Evolutionary conservation across 2,888 invertebrate species (phyloP).

Genomic region (Petrolisthes manimaculis): DNA sequence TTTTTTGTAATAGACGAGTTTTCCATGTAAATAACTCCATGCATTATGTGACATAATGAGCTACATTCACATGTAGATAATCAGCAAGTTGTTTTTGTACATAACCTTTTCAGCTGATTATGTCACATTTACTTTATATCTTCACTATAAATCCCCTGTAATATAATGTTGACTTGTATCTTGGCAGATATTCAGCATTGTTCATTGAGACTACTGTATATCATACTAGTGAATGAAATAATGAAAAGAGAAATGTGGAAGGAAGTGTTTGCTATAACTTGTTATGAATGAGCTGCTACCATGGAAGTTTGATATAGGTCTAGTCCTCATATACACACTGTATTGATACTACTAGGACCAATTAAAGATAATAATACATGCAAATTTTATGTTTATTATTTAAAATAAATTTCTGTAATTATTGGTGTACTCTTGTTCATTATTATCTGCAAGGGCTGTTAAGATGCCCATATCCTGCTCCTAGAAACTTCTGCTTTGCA

Average conservation of each 20-base stretch:
- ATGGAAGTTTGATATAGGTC: neutral
- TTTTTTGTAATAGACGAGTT: neutral
- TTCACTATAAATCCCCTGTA: too few relatives aligned
- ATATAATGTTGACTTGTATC: too few relatives aligned
- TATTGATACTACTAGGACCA: conserved; percentile 37
- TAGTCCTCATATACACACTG: neutral
- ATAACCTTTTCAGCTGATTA: neutral
- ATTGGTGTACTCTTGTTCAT: neutral
- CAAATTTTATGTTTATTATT: neutral
- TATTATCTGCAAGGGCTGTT: neutral
- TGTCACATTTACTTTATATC: neutral
- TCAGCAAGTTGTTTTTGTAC: neutral
- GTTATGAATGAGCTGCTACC: neutral
- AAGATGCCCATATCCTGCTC: too few relatives aligned
- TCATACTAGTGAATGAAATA: neutral
- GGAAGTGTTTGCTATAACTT: neutral
- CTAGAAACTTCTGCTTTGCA: too few relatives aligned
- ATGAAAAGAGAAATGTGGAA: neutral
- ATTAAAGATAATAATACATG: conserved; percentile 39
- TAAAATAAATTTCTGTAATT: neutral
- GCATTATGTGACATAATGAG: neutral
- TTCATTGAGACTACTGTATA: too few relatives aligned
- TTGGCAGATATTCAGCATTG: too few relatives aligned
- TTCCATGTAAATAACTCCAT: neutral
- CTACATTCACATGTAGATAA: neutral